Conservation (phyloP, 2,888 invertebrate genomes). For the Lottia gigantea region DNA sequence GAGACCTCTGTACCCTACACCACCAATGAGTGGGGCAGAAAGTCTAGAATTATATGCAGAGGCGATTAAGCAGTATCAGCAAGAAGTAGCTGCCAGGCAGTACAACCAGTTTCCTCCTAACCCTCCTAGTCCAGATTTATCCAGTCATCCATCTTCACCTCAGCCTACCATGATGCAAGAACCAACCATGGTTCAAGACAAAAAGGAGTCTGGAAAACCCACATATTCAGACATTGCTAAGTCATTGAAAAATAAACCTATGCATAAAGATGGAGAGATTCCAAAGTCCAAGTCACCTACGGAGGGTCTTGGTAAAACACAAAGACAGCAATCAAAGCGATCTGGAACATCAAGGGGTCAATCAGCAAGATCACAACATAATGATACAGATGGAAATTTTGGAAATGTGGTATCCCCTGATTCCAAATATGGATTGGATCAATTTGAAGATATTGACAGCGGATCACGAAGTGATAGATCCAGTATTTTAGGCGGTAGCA, state of each 20-base stretch:
- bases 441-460: constrained; percentile 51
- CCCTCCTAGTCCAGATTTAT: constrained; percentile 12
- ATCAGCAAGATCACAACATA: constrained; percentile 18
- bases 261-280: constrained; percentile 19
- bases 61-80: constrained; percentile 42
- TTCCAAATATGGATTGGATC: constrained; percentile 62
- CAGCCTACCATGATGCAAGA: not conserved
- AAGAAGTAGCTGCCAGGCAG: constrained; percentile 27
- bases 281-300: constrained; percentile 5
- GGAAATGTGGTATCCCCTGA: constrained; percentile 47
- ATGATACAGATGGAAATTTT: constrained; percentile 19
- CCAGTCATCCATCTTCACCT: constrained; percentile 12
- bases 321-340: constrained; percentile 21
- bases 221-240: constrained; percentile 62
- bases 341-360: constrained; percentile 18
- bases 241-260: constrained; percentile 42
- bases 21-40: constrained; percentile 33
- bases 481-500: constrained; percentile 31
- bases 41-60: constrained; percentile 48
- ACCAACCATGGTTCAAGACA: not conserved
- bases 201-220: constrained; percentile 38
- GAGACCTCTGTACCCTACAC: constrained; percentile 14
- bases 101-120: constrained; percentile 51
- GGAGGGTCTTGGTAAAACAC: constrained; percentile 19
- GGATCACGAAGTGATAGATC: constrained; percentile 34